Evolutionary conservation across 2,888 invertebrate genomes (phyloP).

Genomic region (Rhogogaster chlorosoma): DNA sequence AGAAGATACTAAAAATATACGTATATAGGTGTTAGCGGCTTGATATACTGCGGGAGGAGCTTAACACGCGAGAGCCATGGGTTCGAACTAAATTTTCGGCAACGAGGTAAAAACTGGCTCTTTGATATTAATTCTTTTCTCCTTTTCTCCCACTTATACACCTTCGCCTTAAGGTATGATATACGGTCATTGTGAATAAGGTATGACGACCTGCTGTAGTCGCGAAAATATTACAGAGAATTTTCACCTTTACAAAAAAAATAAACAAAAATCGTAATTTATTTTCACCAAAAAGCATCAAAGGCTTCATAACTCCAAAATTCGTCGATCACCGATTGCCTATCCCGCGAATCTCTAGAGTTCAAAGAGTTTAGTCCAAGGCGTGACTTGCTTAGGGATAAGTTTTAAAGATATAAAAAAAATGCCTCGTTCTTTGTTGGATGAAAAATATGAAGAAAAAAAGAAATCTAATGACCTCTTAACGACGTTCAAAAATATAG

Average conservation of each 20-base stretch:
- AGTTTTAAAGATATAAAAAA: not conserved
- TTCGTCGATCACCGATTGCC: not conserved
- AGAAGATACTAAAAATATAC: conserved; percentile 42
- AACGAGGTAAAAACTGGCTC: conserved; percentile 8
- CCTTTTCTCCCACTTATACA: not conserved
- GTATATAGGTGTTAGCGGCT: not conserved
- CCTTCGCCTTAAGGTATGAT: not conserved
- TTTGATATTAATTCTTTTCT: conserved; percentile 1
- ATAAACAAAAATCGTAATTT: not conserved
- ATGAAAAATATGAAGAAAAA: not conserved
- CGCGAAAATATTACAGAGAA: not conserved
- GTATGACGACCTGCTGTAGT: not conserved
- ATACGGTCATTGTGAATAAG: not conserved
- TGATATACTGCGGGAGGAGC: conserved; percentile 8
- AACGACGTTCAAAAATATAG: conserved; percentile 16
- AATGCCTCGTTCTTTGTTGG: not conserved
- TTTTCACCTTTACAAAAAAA: not conserved
- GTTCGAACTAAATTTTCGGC: conserved; percentile 20
- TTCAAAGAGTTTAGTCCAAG: not conserved
- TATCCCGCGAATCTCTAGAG: not conserved
- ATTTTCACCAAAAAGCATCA: too few relatives aligned
- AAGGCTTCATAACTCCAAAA: not conserved
- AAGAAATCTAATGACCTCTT: not conserved
- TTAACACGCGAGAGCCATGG: not conserved
- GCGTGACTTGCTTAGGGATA: not conserved